Evolutionary conservation across 2,113 vertebrate species (phyloP), one percentile per base, ranked within the genome.

Genomic region (Erpornis zantholeuca): DNA sequence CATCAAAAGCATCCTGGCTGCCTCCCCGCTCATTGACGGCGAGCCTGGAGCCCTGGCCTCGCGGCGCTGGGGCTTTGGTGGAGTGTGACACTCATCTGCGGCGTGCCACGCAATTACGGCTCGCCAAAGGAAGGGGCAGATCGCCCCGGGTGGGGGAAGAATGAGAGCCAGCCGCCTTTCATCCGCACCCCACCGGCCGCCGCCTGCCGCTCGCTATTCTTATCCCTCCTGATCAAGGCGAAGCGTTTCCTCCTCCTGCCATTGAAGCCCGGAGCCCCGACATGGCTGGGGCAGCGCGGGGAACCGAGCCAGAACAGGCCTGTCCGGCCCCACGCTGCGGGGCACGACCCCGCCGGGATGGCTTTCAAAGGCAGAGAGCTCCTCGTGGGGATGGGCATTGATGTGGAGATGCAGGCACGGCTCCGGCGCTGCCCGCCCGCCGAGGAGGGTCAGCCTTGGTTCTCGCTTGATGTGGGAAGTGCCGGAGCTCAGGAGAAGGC

Each of bases 171-270:
- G 72, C 44, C 18, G 76, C 97, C 96, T 97, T 97, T 97, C 93
- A 97, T 97, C 95, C 38, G 3, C 89, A 76, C 90, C 92, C 96
- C 94, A 11, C 96, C 57, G 21, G 19, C 82, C 44, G 20, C 94
- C 38, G 87, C 92, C 90, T 93, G 94, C 90, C 92, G 79, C 88
- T 95, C 60, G 40, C 92, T 97, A 85, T 97, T 97, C 96, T 96
- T 94, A 52, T 69, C 91, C 64, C 64, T 97, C 86, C 76, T 76
- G 52, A 97, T 95, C 96, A 94, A 97, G 95, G 92, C 9, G 5
- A 66, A 64, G 54, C 38, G 5, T 50, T 96, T 73, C 75, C 91
- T 95, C 86, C 75, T 89, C 57, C 88, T 54, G 76, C 91, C 6
- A 66, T 91, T 87, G 95, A 95, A 94, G 87, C 78, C 75, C 7